Conservation (phyloP, 2,888 invertebrate species). For the Arrhopalites spinosus region DNA sequence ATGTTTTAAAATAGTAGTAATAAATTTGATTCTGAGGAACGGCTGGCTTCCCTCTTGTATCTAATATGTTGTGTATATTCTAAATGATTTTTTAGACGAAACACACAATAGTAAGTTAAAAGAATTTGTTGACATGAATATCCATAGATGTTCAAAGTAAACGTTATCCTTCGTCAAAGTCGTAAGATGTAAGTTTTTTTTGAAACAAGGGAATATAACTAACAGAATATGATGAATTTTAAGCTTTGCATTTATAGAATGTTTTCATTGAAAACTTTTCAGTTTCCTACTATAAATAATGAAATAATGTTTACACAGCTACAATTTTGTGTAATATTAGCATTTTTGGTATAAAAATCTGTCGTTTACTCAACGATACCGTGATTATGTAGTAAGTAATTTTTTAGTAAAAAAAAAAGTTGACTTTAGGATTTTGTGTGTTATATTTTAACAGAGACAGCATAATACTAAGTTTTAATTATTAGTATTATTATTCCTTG, state of each 20-base stretch:
- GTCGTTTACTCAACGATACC: too few species aligned
- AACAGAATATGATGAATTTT: too few species aligned
- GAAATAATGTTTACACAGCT: not conserved
- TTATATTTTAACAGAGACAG: too few species aligned
- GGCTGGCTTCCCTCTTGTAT: constrained; percentile 11
- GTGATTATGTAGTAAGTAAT: too few species aligned
- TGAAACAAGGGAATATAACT: not conserved
- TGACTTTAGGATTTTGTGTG: too few species aligned
- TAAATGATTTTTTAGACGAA: not conserved
- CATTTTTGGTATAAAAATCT: too few species aligned
- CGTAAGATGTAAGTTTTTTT: not conserved
- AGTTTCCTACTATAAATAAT: not conserved
- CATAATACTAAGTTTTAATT: too few species aligned
- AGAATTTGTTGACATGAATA: not conserved
- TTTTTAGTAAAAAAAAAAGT: too few species aligned
- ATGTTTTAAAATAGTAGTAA: too few species aligned
- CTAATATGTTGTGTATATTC: not conserved
- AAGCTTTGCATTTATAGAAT: too few species aligned
- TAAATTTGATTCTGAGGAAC: not conserved
- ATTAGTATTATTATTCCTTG: too few species aligned
- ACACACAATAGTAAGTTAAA: not conserved
- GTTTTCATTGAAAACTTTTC: too few species aligned
- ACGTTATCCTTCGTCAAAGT: not conserved
- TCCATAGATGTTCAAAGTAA: not conserved
- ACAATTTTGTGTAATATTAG: not conserved